phyloP scores from a whole-genome alignment of 1,140 invertebrate species.

The Calliopsis andreniformis region DNA sequence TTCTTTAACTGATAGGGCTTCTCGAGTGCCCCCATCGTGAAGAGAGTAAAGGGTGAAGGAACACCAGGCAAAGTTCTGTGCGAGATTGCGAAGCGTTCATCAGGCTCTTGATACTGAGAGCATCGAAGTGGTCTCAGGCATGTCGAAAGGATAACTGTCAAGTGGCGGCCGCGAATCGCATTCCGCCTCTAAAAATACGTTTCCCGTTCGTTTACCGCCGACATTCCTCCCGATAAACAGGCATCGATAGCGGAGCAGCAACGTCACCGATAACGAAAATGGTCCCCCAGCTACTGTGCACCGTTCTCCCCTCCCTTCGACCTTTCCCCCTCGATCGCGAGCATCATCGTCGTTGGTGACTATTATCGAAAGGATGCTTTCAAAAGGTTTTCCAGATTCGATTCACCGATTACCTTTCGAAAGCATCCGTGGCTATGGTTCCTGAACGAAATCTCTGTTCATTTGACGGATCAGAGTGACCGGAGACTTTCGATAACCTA shows the following conservation, averaged over 20 bases:
- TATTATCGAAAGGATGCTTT: constrained; percentile 74
- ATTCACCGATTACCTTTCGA: constrained; percentile 78
- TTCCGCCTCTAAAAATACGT: constrained; percentile 23
- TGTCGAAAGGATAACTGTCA: constrained; percentile 33
- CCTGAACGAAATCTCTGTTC: neutral
- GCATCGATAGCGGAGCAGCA: neutral
- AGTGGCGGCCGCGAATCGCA: constrained; percentile 21
- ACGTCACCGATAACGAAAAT: neutral
- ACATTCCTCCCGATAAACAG: constrained; percentile 1
- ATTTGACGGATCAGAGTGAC: constrained; percentile 13
- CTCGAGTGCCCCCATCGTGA: no score
- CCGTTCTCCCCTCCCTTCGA: neutral
- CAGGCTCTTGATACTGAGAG: constrained; percentile 29
- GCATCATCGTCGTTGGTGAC: neutral
- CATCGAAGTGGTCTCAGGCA: constrained; percentile 28
- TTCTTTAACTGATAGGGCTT: no score
- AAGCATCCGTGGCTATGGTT: constrained; percentile 74
- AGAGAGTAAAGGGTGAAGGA: no score
- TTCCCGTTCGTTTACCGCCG: constrained; percentile 13
- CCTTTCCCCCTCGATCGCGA: neutral
- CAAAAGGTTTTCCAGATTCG: constrained; percentile 75
- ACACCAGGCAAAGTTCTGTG: no score
- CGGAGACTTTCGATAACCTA: constrained; percentile 34
- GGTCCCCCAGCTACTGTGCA: neutral
- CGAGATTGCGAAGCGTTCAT: constrained; percentile 8